phyloP scores from a whole-genome alignment of 2,888 invertebrate genomes.

The Ramazzottius varieornatus region DNA sequence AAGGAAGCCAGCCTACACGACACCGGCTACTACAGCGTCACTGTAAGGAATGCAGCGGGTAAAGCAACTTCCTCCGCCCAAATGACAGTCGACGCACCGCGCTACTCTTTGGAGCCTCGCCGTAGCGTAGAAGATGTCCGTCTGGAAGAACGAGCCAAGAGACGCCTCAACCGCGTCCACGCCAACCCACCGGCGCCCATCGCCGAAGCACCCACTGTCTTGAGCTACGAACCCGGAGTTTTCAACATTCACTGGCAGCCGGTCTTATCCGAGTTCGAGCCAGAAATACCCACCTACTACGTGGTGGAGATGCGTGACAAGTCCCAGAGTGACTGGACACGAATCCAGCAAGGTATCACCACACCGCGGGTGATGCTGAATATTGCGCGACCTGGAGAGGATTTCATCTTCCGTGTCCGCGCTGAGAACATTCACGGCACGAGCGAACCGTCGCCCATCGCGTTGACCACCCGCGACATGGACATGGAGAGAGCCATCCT shows the following conservation, averaged over 20 bases:
- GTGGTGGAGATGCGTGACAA: conserved; percentile 76
- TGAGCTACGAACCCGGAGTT: not conserved
- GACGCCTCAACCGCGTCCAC: not conserved
- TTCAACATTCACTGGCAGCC: conserved; percentile 46
- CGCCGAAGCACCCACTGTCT: not conserved
- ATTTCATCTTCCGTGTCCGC: conserved; percentile 77
- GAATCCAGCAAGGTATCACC: conserved; percentile 34
- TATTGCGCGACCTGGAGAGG: conserved; percentile 59
- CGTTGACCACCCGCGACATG: conserved; percentile 16
- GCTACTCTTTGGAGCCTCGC: not conserved
- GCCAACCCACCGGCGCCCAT: not conserved
- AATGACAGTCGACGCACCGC: conserved; percentile 22
- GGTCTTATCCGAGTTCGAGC: conserved; percentile 56
- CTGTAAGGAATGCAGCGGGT: conserved; percentile 27
- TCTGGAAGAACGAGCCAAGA: not conserved
- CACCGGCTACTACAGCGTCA: conserved; percentile 25
- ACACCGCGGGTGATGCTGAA: not conserved
- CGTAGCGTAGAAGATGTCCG: not conserved
- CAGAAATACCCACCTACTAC: conserved; percentile 61
- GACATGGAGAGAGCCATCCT: not conserved
- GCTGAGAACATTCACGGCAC: conserved; percentile 90
- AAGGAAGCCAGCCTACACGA: conserved; percentile 22
- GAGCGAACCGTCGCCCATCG: conserved; percentile 79
- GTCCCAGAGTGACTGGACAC: conserved; percentile 75
- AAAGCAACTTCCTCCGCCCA: conserved; percentile 24